Base-by-base conservation (phyloP, 2,888 invertebrate species). In the Mimas tiliae region DNA sequence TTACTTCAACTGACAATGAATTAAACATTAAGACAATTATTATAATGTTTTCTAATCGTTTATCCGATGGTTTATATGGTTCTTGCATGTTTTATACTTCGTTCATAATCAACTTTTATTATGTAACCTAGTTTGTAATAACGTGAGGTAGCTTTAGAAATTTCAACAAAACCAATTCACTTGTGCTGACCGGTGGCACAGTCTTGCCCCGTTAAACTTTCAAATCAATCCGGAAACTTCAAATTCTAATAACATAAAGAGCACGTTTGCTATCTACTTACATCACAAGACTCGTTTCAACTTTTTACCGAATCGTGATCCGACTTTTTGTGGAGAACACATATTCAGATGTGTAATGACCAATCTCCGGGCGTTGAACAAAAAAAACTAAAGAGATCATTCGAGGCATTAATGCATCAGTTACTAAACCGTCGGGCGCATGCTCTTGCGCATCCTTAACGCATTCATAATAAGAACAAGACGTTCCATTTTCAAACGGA, bases 311-410 rank as follows among this genome's bases (percentile, higher is more conserved):
- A 89, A 87, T 90, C 91, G 91, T 92, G 90, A 89, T 87, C 85
- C 80, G 83, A 84, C 88, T 90, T 89, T 90, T 88, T 91, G 86
- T 89, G 80, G 80, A 85, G 86, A 88, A 86, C 88, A 89, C 89
- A 91, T 90, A 92, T 92, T 93, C 93, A 93, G 89, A 92, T 92
- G 88, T 88, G 91, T 91, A 91, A 91, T 91, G 91, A 91, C 90
- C 91, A 91, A 92, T 92, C 93, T 91, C 91, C 90, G 89, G 87
- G 88, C 88, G 87, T 84, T 74, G 85, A 81, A 87, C 81, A 88
- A 88, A 89, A 88, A 89, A 87, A 84, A 84, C 42, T 65, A 76
- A 82, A 80, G 78, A 85, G 84, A 87, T 87, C 87, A 88, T 89
- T 89, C 85, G 86, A 85, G 78, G 87, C 88, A 91, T 92, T 91